Evolutionary conservation across 1,140 invertebrate genomes (phyloP).

Genomic region (Samia ricini): DNA sequence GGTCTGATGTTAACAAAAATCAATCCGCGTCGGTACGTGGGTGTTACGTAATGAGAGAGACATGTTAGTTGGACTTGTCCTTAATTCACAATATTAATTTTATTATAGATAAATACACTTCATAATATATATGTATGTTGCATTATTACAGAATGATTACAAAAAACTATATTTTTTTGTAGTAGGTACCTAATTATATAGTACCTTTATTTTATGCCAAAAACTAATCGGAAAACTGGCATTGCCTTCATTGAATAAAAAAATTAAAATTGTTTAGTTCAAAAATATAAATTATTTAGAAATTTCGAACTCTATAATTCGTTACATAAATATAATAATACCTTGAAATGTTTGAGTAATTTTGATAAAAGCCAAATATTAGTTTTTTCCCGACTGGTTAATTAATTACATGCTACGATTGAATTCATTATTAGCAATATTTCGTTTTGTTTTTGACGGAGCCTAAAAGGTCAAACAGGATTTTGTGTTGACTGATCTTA

Average conservation of each 20-base stretch:
- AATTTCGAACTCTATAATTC: no score
- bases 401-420: no score
- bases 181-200: background rate
- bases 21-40: constrained; percentile 64
- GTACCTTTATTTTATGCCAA: no score
- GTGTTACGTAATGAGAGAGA: constrained; percentile 67
- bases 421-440: background rate
- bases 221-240: no score
- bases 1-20: constrained; percentile 61
- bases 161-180: no score
- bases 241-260: no score
- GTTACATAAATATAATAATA: no score
- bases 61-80: constrained; percentile 44
- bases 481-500: background rate
- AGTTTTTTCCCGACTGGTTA: no score
- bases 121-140: background rate
- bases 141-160: background rate
- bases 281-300: no score
- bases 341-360: no score
- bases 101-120: constrained; percentile 7
- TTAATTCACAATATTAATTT: constrained; percentile 54
- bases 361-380: background rate
- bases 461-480: background rate
- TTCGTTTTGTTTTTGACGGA: background rate
- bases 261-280: no score